Base-by-base conservation (phyloP, 2,888 invertebrate genomes). In the Drosophila niveifrons region DNA sequence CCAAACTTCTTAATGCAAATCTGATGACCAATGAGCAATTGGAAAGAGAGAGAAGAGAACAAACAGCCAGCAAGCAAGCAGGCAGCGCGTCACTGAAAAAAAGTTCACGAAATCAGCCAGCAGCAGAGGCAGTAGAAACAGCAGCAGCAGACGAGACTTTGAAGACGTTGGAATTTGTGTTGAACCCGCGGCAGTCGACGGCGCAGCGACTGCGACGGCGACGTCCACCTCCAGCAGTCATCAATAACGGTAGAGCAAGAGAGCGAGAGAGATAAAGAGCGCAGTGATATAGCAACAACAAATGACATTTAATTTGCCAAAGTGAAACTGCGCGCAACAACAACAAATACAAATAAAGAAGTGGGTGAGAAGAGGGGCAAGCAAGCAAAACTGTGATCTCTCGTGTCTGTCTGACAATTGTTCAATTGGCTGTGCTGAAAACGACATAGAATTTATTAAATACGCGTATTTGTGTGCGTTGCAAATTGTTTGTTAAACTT, bases 141-240 rank as follows among this genome's bases (percentile, higher is more conserved):
- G 50, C 52, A 73, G 58, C 70, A 78, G 72, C 79, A 71, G 71
- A 66, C 69, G 66, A 73, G 74, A 75, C 78, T 74, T 82, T 75
- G 72, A 88, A 88, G 84, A 90, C 89, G 82, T 84, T 90, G 90
- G 89, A 90, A 89, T 89, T 88, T 85, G 78, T 77, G 85, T 76
- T 77, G 78, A 78, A 78, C 82, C 79, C 67, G 88, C 74, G 63
- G 75, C 75, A 63, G 74, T 62, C 73, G 64, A 68, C 72, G 74
- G 67, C 79, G 66, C 71, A 55, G 65, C 68, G 72, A 76, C 77
- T 52, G 79, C 70, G 70, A 72, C 75, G 51, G 52, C 66, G 58
- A 72, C 72, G 64, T 65, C 62, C 63, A 71, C 75, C 75, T 76
- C 68, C 73, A 65, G 78, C 75, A 72, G 78, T 78, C 71, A 68